phyloP scores from a whole-genome alignment of 1,140 invertebrate genomes.

The Eurosta solidaginis region DNA sequence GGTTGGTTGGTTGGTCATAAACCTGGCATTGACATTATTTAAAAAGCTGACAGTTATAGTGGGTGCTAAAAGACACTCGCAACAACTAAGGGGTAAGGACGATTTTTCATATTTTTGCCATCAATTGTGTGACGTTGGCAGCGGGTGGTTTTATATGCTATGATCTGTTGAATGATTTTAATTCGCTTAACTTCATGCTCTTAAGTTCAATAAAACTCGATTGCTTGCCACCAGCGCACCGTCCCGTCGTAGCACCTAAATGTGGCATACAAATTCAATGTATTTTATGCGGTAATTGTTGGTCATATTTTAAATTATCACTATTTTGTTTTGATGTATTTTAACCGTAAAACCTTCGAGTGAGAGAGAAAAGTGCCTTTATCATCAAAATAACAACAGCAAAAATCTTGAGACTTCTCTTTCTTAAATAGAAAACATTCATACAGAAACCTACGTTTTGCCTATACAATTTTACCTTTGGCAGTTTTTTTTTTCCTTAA shows the following conservation, averaged over 20 bases:
- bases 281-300: not conserved
- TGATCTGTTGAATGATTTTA: not conserved
- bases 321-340: not conserved
- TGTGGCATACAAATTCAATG: not conserved
- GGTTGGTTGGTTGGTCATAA: not conserved
- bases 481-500: too few relatives aligned
- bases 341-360: too few relatives aligned
- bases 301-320: not conserved
- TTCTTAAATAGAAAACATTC: too few relatives aligned
- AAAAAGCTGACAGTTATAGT: not conserved
- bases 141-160: not conserved
- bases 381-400: too few relatives aligned
- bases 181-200: constrained; percentile 18
- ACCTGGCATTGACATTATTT: not conserved
- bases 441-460: too few relatives aligned
- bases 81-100: not conserved
- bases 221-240: not conserved
- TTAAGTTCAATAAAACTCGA: not conserved
- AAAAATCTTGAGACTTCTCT: too few relatives aligned
- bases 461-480: too few relatives aligned
- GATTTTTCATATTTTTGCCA: not conserved
- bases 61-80: not conserved
- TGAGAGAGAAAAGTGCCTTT: too few relatives aligned
- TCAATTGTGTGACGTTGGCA: not conserved
- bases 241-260: not conserved